Percentiles rank a stretch among this genome's conserved stretches.
phyloP scores from a whole-genome alignment of 2,888 invertebrate genomes.

The Epistrophella euchroma region DNA sequence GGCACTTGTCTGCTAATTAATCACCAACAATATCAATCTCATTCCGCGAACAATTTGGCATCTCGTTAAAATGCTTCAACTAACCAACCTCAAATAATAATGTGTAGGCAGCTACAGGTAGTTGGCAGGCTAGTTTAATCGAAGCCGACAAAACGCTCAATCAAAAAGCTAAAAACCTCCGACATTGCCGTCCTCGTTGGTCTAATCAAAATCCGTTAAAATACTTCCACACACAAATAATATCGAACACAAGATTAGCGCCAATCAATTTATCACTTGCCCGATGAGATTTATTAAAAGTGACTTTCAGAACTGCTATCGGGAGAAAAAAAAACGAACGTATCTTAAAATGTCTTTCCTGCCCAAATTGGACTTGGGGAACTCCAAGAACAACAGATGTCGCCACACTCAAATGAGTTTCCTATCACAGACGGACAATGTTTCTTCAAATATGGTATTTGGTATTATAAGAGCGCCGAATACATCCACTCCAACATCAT shows the following conservation, averaged over 20 bases:
- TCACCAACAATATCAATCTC: conserved; percentile 68
- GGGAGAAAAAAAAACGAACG: conserved; percentile 2
- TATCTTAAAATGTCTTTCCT: conserved; percentile 48
- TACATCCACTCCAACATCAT: conserved; percentile 60
- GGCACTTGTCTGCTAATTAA: conserved; percentile 59
- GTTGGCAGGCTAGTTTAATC: conserved; percentile 30
- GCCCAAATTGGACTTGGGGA: conserved; percentile 60
- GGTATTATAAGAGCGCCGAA: conserved; percentile 16
- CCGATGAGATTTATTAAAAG: conserved; percentile 72
- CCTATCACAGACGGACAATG: conserved; percentile 47
- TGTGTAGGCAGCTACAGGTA: conserved; percentile 43
- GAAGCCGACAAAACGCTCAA: conserved; percentile 67
- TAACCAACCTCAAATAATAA: conserved; percentile 10
- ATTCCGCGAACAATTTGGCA: conserved; percentile 65
- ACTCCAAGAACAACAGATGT: conserved; percentile 63
- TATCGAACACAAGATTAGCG: conserved; percentile 67
- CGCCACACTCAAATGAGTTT: conserved; percentile 70
- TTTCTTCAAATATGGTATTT: conserved; percentile 55
- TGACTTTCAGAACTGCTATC: conserved; percentile 39
- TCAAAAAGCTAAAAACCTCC: conserved; percentile 56
- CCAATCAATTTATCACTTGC: conserved; percentile 73
- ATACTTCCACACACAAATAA: conserved; percentile 53
- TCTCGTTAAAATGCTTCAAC: conserved; percentile 71
- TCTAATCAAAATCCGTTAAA: conserved; percentile 64
- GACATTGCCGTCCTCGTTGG: conserved; percentile 1